Conservation (phyloP, 2,888 invertebrate genomes). For the Drosophila maculinotata region DNA sequence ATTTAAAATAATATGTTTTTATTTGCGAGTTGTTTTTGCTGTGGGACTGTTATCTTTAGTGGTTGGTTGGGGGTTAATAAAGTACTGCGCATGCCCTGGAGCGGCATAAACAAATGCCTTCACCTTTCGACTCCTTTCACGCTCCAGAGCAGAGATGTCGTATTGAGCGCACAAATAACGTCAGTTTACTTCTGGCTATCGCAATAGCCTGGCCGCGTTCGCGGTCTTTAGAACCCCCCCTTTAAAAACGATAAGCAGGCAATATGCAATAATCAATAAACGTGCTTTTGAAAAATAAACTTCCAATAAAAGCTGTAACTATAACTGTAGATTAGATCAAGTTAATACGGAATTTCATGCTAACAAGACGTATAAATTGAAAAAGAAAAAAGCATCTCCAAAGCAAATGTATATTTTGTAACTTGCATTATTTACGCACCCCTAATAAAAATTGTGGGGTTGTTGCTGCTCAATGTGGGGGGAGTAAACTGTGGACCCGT, state of each 20-base stretch:
- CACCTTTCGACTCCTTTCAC: conserved; percentile 45
- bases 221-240: conserved; percentile 36
- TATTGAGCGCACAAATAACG: conserved; percentile 51
- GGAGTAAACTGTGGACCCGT: conserved; percentile 13
- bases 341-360: conserved; percentile 59
- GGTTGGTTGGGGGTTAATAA: conserved; percentile 1
- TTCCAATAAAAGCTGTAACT: conserved; percentile 37
- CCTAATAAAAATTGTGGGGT: conserved; percentile 52
- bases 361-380: conserved; percentile 10
- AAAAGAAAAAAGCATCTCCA: conserved; percentile 5
- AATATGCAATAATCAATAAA: conserved; percentile 73
- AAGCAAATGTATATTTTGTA: conserved; percentile 39
- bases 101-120: conserved; percentile 74
- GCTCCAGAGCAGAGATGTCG: conserved; percentile 21
- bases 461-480: conserved; percentile 43
- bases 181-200: conserved; percentile 70
- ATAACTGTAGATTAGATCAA: conserved; percentile 62
- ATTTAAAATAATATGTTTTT: conserved; percentile 8
- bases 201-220: conserved; percentile 55
- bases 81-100: conserved; percentile 62
- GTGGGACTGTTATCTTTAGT: conserved; percentile 13
- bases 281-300: conserved; percentile 50
- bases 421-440: conserved; percentile 57
- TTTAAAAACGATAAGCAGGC: conserved; percentile 64
- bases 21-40: conserved; percentile 2